Percentiles rank a stretch among this genome's conserved stretches.
Conservation (phyloP, 2,888 invertebrate species). For the Byasa hedistus region DNA sequence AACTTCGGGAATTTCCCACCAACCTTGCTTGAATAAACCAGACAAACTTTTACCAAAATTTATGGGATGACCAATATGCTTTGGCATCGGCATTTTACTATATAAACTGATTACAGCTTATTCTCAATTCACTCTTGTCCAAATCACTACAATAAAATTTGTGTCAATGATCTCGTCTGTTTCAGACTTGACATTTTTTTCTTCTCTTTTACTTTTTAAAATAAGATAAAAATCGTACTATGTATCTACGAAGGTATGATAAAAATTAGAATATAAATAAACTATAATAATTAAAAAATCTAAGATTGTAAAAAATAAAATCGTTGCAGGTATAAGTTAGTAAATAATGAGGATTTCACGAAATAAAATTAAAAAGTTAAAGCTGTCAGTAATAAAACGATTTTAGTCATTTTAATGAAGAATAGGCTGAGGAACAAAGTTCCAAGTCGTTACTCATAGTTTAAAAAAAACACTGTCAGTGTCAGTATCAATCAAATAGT, state of each 20-base stretch:
- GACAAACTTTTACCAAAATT: constrained; percentile 49
- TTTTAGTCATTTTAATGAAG: too few relatives aligned
- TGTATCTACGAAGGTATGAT: background rate
- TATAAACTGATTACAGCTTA: background rate
- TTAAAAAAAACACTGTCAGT: too few relatives aligned
- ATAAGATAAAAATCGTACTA: background rate
- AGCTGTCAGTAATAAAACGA: too few relatives aligned
- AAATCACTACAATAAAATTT: background rate
- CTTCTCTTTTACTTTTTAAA: background rate
- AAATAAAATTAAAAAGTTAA: too few relatives aligned
- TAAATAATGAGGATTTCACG: too few relatives aligned
- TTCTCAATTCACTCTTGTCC: background rate
- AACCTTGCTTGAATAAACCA: constrained; percentile 57
- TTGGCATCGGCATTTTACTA: constrained; percentile 36
- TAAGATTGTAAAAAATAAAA: too few relatives aligned
- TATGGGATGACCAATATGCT: constrained; percentile 55
- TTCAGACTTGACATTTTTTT: background rate
- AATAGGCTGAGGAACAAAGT: too few relatives aligned
- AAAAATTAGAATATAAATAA: background rate
- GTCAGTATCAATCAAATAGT: too few relatives aligned
- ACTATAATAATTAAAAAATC: too few relatives aligned
- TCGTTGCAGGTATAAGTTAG: too few relatives aligned
- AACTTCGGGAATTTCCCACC: constrained; percentile 86
- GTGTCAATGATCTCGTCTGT: background rate
- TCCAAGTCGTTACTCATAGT: too few relatives aligned